Percentiles rank a stretch among this genome's conserved stretches.
These are phyloP conservation scores for Steatocranus sp. DNA, from an alignment of 2,797 vertebrate genomes.

Conservation along the genomic window DNA sequence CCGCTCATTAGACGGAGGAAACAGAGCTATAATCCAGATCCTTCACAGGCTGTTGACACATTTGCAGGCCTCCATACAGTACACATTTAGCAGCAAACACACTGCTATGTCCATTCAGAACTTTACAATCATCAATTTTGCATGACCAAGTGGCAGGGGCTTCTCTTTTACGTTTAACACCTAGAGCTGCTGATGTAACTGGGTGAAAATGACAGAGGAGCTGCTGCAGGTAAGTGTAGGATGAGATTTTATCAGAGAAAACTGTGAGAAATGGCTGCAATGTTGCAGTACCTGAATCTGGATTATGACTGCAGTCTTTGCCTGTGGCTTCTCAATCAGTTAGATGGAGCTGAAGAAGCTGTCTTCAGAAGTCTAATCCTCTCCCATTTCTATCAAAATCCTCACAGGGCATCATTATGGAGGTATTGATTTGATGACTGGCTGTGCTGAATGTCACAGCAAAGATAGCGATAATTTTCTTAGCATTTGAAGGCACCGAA, in stretches of 20 bases:
- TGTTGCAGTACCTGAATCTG: slow-evolving; percentile 10
- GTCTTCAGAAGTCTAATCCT: slow-evolving; percentile 27
- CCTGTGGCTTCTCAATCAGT: not conserved
- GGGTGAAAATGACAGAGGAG: slow-evolving; percentile 46
- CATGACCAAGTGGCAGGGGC: slow-evolving; percentile 39
- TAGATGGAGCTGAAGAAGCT: slow-evolving; percentile 7
- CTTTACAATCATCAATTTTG: slow-evolving; percentile 49
- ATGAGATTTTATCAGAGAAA: slow-evolving; percentile 42
- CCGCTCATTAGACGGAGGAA: slow-evolving; percentile 34
- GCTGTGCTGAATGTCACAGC: slow-evolving; percentile 37
- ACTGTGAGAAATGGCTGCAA: slow-evolving; percentile 25
- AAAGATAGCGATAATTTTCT: slow-evolving; percentile 18
- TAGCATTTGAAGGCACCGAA: not conserved
- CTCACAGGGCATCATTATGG: slow-evolving; percentile 54
- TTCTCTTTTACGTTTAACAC: slow-evolving; percentile 31
- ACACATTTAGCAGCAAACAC: not conserved
- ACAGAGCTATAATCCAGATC: slow-evolving; percentile 42
- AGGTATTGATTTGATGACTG: slow-evolving; percentile 48
- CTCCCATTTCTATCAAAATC: slow-evolving; percentile 29
- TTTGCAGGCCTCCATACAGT: not conserved
- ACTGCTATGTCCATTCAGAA: slow-evolving; percentile 15
- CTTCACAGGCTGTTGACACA: slow-evolving; percentile 5
- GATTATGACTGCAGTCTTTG: slow-evolving; percentile 6
- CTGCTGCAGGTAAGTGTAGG: slow-evolving; percentile 30
- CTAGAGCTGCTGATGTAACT: slow-evolving; percentile 55